Conservation (phyloP, 1,140 invertebrate species). For the Aphelenchoides fujianensis region DNA sequence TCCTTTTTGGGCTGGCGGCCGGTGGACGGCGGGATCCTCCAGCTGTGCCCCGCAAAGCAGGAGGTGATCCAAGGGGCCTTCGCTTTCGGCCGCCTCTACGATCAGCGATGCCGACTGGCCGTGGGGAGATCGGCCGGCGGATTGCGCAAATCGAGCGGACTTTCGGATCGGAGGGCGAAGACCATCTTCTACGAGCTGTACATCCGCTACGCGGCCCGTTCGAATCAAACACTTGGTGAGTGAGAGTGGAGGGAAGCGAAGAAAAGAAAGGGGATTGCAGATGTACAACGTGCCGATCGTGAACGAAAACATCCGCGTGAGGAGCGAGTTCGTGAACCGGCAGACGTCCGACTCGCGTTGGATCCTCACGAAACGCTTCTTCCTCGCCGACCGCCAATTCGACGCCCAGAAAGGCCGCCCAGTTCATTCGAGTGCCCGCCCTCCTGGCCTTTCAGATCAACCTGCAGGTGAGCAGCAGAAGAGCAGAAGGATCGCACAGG, state of each 20-base stretch:
- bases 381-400: constrained; percentile 44
- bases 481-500: neutral
- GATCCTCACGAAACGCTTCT: constrained; percentile 50
- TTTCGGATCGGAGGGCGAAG: neutral
- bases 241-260: constrained; percentile 1
- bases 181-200: constrained; percentile 46
- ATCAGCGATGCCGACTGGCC: constrained; percentile 34
- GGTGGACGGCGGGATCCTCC: constrained; percentile 28
- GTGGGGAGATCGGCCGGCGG: constrained; percentile 34
- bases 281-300: constrained; percentile 50
- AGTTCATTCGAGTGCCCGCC: constrained; percentile 48
- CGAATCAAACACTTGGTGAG: constrained; percentile 24
- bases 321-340: constrained; percentile 41
- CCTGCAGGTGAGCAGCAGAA: constrained; percentile 51
- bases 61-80: constrained; percentile 32
- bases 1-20: constrained; percentile 43
- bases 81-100: constrained; percentile 42
- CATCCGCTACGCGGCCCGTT: constrained; percentile 32
- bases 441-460: constrained; percentile 58
- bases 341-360: constrained; percentile 36
- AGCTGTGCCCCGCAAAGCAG: constrained; percentile 30
- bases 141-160: constrained; percentile 1
- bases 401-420: constrained; percentile 14
- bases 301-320: constrained; percentile 50
- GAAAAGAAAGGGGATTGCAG: constrained; percentile 32